These are phyloP conservation scores for Willisornis vidua DNA, from an alignment of 2,113 vertebrate genomes.

Conservation along the genomic window DNA sequence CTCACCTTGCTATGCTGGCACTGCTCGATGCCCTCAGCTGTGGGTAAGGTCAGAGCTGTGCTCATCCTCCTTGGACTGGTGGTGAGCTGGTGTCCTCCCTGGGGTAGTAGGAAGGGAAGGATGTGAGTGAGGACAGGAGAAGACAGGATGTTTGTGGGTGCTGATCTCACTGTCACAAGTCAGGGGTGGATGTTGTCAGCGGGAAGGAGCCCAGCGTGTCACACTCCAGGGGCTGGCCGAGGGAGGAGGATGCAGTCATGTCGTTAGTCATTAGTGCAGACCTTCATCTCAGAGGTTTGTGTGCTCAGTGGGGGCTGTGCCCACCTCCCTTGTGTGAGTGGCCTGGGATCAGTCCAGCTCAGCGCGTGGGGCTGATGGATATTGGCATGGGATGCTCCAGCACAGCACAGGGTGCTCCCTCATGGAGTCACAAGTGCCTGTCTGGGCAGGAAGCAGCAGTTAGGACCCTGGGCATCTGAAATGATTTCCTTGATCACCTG, in stretches of 20 bases:
- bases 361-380: background rate
- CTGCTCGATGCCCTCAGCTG: background rate
- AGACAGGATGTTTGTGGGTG: background rate
- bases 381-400: background rate
- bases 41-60: background rate
- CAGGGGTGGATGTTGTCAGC: background rate
- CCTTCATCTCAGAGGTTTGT: background rate
- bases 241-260: background rate
- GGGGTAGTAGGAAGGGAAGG: background rate
- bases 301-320: background rate
- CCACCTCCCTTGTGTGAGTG: background rate
- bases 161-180: background rate
- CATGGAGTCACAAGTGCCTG: accelerated
- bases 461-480: background rate
- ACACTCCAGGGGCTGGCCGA: background rate
- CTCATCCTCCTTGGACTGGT: background rate
- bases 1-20: background rate
- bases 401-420: background rate
- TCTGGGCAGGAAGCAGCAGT: accelerated
- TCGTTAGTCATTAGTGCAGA: background rate
- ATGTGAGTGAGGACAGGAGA: background rate
- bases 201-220: background rate
- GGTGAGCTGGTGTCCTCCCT: background rate
- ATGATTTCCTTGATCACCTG: background rate
- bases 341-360: accelerated